Evolutionary conservation across 2,113 vertebrate genomes (phyloP), one percentile per base, ranked within the genome.

Genomic region (Electrona antarctica): DNA sequence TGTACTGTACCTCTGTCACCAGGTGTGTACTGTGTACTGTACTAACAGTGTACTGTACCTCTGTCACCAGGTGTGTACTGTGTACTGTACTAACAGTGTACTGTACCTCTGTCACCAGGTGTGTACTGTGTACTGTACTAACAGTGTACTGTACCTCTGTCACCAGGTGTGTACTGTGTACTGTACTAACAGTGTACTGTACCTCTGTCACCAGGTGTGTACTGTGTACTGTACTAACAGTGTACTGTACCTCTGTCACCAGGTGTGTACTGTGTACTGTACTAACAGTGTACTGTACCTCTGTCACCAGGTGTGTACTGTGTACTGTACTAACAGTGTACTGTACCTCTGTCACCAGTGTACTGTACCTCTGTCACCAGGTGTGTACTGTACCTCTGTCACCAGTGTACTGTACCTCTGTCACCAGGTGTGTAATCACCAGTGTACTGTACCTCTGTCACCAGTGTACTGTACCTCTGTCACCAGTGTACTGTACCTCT

Each of bases 111-210:
- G 33, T 69, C 13, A 69, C 0, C 60, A 99, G 97, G 95, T 45
- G 86, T 98, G n/a, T n/a, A n/a, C n/a, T n/a, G n/a, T n/a, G n/a
- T n/a, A n/a, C n/a, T n/a, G n/a, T n/a, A n/a, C n/a, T n/a, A n/a
- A n/a, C n/a, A n/a, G 7, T 50, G 33, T 51, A 47, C 29, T 41
- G 41, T 61, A 9, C 63, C 1, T 69, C 1, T 64, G 33, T 69
- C 13, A 69, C 0, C 60, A 99, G 97, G 95, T 45, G 86, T 98
- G n/a, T n/a, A n/a, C n/a, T n/a, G n/a, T n/a, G n/a, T n/a, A n/a
- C n/a, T n/a, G n/a, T n/a, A n/a, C n/a, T n/a, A n/a, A n/a, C n/a
- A n/a, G 7, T 50, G 33, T 51, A 47, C 29, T 41, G 41, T 61
- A 9, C 63, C 1, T 69, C 1, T 64, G 33, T 69, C 13, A 69